phyloP scores from a whole-genome alignment of 2,113 vertebrate species.

The Phyllostomus hastatus region DNA sequence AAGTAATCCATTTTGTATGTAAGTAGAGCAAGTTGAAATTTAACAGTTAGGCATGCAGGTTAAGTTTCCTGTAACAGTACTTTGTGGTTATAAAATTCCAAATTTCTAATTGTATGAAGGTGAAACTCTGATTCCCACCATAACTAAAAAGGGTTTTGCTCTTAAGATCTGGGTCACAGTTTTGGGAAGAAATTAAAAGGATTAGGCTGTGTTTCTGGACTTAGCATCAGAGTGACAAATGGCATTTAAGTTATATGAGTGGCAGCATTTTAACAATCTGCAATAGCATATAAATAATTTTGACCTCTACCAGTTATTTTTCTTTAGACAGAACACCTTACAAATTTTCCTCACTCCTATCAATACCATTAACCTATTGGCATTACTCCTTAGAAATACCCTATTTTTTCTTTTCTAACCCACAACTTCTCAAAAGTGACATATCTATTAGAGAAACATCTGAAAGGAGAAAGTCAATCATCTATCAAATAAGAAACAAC shows the following conservation, averaged over 20 bases:
- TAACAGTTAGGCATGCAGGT: not conserved
- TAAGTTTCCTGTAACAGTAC: not conserved
- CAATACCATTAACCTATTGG: not conserved
- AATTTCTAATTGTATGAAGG: not conserved
- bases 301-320: not conserved
- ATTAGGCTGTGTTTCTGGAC: not conserved
- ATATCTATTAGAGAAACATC: not conserved
- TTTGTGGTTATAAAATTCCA: not conserved
- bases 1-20: not conserved
- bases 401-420: slow-evolving; percentile 3
- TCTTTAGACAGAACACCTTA: not conserved
- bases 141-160: not conserved
- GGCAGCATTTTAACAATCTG: not conserved
- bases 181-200: not conserved
- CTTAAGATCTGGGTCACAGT: not conserved
- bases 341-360: not conserved
- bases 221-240: not conserved
- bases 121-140: not conserved
- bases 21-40: not conserved
- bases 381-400: not conserved
- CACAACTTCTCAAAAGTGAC: not conserved
- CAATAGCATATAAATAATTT: not conserved
- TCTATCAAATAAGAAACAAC: not conserved
- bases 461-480: not conserved
- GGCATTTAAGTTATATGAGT: not conserved